A percentile compares a stretch with the other conserved stretches of the same genome.
phyloP scores from a whole-genome alignment of 2,113 vertebrate species.

The Thamnaconus septentrionalis region DNA sequence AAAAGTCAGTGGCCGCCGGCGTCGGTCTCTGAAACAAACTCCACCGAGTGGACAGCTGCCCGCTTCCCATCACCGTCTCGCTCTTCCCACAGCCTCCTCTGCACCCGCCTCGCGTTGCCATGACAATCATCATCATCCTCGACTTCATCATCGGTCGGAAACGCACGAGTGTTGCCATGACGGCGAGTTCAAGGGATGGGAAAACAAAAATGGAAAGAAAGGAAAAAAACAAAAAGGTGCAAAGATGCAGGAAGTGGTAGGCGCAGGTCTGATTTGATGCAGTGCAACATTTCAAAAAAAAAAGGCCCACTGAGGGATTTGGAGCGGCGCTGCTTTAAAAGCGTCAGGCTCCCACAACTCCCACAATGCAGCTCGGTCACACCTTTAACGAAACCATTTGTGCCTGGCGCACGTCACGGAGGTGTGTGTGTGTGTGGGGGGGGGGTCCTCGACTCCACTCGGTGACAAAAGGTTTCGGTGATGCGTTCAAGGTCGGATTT shows the following conservation, averaged over 20 bases:
- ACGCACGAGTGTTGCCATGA: conserved; percentile 25
- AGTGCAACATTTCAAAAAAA: conserved; percentile 1
- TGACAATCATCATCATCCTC: conserved; percentile 71
- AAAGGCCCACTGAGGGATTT: not conserved
- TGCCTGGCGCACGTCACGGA: not conserved
- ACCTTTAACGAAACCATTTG: not conserved
- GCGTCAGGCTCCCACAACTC: not conserved
- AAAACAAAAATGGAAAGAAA: not conserved
- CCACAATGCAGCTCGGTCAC: conserved; percentile 3
- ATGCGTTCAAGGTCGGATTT: not conserved
- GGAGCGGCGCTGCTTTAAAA: not conserved
- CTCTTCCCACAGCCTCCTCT: conserved; percentile 17
- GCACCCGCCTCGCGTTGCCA: conserved; percentile 63
- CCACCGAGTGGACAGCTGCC: not conserved
- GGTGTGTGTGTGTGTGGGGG: too few relatives aligned
- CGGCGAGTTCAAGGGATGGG: conserved; percentile 13
- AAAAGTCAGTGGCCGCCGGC: too few relatives aligned
- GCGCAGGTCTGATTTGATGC: conserved; percentile 17
- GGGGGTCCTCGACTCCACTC: too few relatives aligned
- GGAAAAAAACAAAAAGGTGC: not conserved
- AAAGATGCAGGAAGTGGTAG: conserved; percentile 7
- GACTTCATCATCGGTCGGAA: conserved; percentile 8
- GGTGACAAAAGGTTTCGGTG: not conserved
- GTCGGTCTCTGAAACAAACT: not conserved
- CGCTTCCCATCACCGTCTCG: conserved; percentile 21